Base-by-base conservation (phyloP, 2,888 invertebrate genomes). In the Plebejus anna region DNA sequence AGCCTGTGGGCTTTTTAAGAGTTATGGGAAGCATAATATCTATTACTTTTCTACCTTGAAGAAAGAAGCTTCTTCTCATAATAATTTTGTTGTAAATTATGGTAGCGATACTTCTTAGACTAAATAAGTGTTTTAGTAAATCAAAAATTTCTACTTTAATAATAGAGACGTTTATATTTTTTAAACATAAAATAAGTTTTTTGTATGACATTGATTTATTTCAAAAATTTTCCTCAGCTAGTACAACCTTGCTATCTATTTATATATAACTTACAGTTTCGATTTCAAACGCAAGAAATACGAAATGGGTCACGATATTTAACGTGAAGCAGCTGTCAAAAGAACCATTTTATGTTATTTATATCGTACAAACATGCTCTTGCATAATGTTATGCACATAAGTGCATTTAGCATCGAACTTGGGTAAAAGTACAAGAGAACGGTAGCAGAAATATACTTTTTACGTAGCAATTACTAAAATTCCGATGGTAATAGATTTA, bases 1-100 rank as follows among this genome's bases (percentile, higher is more conserved):
- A 66, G 78, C 79, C 80, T 76, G 76, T 71, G 78, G 80, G 80
- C 79, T 77, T 73, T 73, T 73, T 6, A 11, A 28, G 32, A 73
- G 55, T 51, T 73, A 73, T 73, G 32, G 32, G 6, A 55, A 13
- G 51, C n/a, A 28, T 51, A 51, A 47, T 73, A 13, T 73, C 55
- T 55, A 55, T 51, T 55, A 73, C 13, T 73, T 3, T 47, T 47
- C 47, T 47, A 47, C 47, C 47, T 47, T 47, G 47, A 47, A 47
- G 47, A 47, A 47, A 47, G 47, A 47, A 47, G 9, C 47, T 47
- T 9, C 47, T 47, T 47, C 47, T 47, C 47, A 47, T 47, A 9
- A 47, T 47, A 9, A 47, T 22, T 22, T 22, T 47, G 47, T 47
- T 47, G 47, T 47, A 47, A 47, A 9, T 47, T 47, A 2, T 47